These are phyloP conservation scores for Zapornia atra DNA, from an alignment of 2,113 vertebrate species.

Conservation along the genomic window DNA sequence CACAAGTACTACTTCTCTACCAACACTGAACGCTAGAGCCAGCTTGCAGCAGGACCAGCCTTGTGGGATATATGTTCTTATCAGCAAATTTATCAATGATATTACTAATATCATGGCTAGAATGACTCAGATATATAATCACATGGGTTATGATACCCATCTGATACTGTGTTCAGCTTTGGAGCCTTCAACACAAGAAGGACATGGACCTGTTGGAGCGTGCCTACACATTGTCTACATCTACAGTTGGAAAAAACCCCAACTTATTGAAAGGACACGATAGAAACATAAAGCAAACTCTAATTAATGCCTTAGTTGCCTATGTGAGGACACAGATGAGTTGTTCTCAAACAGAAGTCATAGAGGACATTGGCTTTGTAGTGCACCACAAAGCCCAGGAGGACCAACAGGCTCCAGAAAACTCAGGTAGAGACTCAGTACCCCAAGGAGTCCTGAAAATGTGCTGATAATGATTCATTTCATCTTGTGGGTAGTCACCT, in stretches of 20 bases:
- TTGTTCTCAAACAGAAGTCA: background rate
- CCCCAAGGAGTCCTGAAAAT: background rate
- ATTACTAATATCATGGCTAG: background rate
- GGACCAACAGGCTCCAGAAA: background rate
- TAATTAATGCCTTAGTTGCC: background rate
- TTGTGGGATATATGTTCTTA: rapidly evolving
- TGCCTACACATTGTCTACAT: background rate
- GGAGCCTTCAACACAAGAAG: too few species aligned
- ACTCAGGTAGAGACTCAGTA: background rate
- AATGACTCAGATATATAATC: background rate
- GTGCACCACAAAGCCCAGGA: background rate
- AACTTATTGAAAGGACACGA: background rate
- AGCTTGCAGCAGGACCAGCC: background rate
- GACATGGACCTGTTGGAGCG: too few species aligned
- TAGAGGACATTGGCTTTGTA: background rate
- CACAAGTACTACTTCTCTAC: background rate
- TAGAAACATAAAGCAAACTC: background rate
- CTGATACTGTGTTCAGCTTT: too few species aligned
- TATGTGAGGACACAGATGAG: background rate
- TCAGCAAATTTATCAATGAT: background rate
- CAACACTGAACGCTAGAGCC: background rate
- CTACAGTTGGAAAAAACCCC: background rate
- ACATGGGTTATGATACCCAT: background rate
- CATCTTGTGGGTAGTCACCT: background rate
- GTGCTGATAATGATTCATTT: background rate